Percentiles rank a stretch among this genome's conserved stretches.
Conservation (phyloP, 2,113 vertebrate species). For the Epinephelus moara region DNA sequence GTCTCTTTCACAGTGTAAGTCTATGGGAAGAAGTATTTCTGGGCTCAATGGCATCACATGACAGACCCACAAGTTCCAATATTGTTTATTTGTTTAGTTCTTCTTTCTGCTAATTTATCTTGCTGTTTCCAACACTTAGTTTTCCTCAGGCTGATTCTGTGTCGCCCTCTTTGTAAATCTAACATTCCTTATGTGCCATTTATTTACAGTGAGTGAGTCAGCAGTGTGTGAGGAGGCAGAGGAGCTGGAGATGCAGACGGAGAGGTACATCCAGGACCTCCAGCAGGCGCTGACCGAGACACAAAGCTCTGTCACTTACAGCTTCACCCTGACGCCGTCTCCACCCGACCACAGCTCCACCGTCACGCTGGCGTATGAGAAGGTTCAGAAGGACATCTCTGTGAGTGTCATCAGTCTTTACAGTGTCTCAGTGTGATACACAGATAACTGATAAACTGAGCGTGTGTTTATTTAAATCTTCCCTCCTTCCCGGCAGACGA, state of each 20-base stretch:
- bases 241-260: slow-evolving; percentile 92
- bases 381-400: slow-evolving; percentile 90
- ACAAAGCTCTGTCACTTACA: slow-evolving; percentile 78
- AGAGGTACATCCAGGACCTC: slow-evolving; percentile 90
- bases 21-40: no score
- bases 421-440: no score
- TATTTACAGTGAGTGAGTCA: slow-evolving; percentile 80
- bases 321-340: slow-evolving; percentile 85
- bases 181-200: not conserved
- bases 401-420: slow-evolving; percentile 72
- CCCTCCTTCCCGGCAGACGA: not conserved
- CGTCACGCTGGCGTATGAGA: slow-evolving; percentile 89
- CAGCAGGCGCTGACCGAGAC: slow-evolving; percentile 84
- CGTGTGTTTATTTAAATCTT: slow-evolving; percentile 20
- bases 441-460: not conserved
- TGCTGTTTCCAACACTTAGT: no score
- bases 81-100: no score
- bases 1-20: no score
- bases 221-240: slow-evolving; percentile 88
- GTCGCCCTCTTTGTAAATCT: not conserved
- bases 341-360: slow-evolving; percentile 43
- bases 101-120: no score
- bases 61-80: no score
- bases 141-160: no score
- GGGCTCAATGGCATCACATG: no score